Evolutionary conservation across 2,888 invertebrate genomes (phyloP).

Genomic region (Actias luna): DNA sequence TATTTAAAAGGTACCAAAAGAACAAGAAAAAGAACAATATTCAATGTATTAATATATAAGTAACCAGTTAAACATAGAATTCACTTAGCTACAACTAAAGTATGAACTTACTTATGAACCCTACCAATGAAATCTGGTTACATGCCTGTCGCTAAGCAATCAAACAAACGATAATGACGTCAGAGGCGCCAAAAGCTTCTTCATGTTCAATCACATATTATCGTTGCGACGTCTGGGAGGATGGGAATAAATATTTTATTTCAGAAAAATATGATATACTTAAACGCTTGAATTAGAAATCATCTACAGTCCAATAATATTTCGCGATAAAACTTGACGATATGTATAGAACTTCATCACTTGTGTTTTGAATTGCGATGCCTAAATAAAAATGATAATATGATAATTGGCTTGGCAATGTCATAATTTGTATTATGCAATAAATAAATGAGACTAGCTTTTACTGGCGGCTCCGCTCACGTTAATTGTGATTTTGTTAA

Average conservation of each 20-base stretch:
- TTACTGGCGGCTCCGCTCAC: no score
- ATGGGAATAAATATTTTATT: constrained; percentile 40
- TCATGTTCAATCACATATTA: constrained; percentile 50
- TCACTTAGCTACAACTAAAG: no score
- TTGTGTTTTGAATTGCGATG: no score
- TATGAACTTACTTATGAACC: neutral
- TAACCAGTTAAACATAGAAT: neutral
- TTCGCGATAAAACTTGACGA: neutral
- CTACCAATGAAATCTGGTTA: neutral
- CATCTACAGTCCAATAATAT: neutral
- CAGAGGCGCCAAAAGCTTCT: constrained; percentile 42
- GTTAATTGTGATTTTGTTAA: no score
- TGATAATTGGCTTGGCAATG: no score
- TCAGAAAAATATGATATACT: constrained; percentile 43
- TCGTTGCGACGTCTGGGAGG: constrained; percentile 39
- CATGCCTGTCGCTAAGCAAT: constrained; percentile 59
- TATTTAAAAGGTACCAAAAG: no score
- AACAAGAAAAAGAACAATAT: no score
- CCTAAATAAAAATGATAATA: no score
- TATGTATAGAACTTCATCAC: no score
- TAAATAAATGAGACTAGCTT: no score
- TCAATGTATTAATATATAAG: no score
- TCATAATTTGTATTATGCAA: no score
- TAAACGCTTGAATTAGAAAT: constrained; percentile 28
- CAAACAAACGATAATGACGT: constrained; percentile 65